Base-by-base conservation (phyloP, 2,797 vertebrate genomes). In the Chelonia mydas region DNA sequence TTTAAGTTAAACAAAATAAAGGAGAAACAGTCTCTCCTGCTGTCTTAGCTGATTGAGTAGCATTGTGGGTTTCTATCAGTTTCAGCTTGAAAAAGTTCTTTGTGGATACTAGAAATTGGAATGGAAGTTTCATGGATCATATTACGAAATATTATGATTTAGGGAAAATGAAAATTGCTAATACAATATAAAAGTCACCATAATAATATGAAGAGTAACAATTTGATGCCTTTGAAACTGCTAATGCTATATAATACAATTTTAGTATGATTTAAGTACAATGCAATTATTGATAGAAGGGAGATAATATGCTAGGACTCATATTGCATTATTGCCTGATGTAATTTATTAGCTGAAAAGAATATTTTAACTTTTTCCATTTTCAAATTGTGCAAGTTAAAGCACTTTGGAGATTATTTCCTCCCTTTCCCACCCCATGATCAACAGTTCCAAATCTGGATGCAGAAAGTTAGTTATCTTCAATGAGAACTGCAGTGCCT, bases 161-260 rank as follows among this genome's bases (percentile, higher is more conserved):
- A 27, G 17, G 51, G 68, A 89, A 80, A 83, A 89, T 89, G 79
- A 86, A 83, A 90, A 82, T 81, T 74, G 72, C 90, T 83, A 12
- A 82, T 90, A 23, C 2, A 33, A 86, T 89, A 45, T 49, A 31
- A 51, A 91, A 93, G 33, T 61, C 82, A 7, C 25, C 72, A 87
- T 83, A 77, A 65, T 78, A 89, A 79, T 87, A 78, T 80, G 91
- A 83, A 88, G 87, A 90, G 59, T 81, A 31, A 89, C 80, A 51
- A 10, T 72, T 15, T 94, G 86, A 21, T 94, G 47, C 41, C 93
- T 93, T 90, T 95, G 65, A 74, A 72, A 79, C 87, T 87, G 17
- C 61, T 77, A 25, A 90, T 90, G 80, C 57, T 61, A n/a, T 57
- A 3, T 86, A 77, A 84, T 86, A 41, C 28, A 54, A 12, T 77